These are phyloP conservation scores for Leuciscus idus DNA, from an alignment of 2,113 vertebrate species.

Conservation along the genomic window DNA sequence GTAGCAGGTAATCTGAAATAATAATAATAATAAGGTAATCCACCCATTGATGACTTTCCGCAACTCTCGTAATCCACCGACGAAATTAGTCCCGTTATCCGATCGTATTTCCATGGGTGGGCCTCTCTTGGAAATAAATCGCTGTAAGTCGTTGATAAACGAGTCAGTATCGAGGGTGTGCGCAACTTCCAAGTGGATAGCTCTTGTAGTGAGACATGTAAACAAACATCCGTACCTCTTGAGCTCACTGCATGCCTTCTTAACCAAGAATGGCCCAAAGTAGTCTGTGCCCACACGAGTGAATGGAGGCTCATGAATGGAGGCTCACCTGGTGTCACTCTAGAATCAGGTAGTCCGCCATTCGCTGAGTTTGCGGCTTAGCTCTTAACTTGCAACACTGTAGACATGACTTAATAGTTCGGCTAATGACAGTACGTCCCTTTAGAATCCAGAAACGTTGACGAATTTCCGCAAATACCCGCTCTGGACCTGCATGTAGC, in stretches of 20 bases:
- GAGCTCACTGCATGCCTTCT: neutral
- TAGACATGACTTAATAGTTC: neutral
- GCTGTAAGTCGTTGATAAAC: conserved; percentile 7
- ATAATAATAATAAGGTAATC: neutral
- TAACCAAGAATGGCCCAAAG: neutral
- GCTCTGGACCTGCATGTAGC: neutral
- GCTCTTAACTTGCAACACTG: neutral
- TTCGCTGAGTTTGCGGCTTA: neutral
- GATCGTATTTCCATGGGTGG: neutral
- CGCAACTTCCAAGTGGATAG: neutral
- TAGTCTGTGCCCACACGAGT: neutral
- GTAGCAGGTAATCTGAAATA: conserved; percentile 17
- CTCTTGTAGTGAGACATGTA: conserved; percentile 24
- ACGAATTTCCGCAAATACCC: neutral
- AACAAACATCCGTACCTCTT: conserved; percentile 36
- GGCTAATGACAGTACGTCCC: neutral
- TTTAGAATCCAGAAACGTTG: conserved; percentile 20
- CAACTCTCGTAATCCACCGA: conserved; percentile 20
- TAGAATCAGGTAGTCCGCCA: conserved; percentile 6
- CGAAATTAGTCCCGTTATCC: conserved; percentile 16
- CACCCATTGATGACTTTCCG: neutral
- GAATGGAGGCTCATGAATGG: neutral
- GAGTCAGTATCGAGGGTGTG: conserved; percentile 8
- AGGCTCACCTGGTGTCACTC: neutral
- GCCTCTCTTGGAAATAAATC: neutral